Evolutionary conservation across 2,113 vertebrate genomes (phyloP).

Genomic region (Campylorhamphus procurvoides): DNA sequence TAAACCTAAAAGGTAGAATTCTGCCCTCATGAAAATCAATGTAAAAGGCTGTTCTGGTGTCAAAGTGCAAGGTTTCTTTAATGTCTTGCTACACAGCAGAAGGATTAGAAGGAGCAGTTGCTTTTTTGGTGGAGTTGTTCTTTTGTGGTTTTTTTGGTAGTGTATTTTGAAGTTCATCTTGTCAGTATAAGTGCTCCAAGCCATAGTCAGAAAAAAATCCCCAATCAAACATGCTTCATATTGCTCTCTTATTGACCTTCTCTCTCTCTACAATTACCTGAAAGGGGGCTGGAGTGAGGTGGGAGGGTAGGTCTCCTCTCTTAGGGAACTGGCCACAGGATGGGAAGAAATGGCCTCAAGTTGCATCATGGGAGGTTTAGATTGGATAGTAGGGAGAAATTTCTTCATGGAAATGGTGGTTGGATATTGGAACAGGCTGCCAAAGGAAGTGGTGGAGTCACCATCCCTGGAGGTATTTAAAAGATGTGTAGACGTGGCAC

Average conservation of each 20-base stretch:
- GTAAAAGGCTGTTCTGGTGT: neutral
- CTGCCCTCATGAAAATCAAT: neutral
- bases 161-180: neutral
- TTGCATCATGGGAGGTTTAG: neutral
- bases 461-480: neutral
- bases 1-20: neutral
- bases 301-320: neutral
- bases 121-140: neutral
- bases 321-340: neutral
- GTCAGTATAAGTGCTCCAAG: neutral
- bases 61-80: neutral
- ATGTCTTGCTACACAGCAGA: neutral
- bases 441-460: neutral
- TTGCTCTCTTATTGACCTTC: neutral
- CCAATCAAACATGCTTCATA: neutral
- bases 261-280: neutral
- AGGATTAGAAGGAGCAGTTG: neutral
- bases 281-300: neutral
- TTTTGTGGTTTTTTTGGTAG: neutral
- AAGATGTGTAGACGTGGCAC: neutral
- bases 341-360: neutral
- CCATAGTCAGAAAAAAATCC: neutral
- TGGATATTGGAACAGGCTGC: neutral
- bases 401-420: neutral
- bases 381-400: neutral